Evolutionary conservation across 2,888 invertebrate species (phyloP).

Genomic region (Microdon myrmicae): DNA sequence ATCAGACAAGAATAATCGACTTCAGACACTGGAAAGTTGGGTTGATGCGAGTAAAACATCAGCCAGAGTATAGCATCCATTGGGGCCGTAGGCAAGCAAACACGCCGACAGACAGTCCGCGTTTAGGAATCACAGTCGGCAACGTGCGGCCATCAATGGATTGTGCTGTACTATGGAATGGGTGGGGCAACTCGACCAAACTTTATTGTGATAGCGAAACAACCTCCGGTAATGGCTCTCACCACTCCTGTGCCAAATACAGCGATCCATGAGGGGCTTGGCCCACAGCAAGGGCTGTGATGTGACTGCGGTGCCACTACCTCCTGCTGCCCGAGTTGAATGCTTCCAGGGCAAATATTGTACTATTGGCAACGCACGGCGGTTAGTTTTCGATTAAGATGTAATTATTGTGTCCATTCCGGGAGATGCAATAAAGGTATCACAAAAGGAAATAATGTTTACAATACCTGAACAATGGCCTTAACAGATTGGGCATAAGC

Average conservation of each 20-base stretch:
- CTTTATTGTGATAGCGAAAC: slow-evolving; percentile 21
- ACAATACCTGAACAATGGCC: slow-evolving; percentile 36
- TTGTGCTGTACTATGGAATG: slow-evolving; percentile 25
- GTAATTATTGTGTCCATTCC: slow-evolving; percentile 48
- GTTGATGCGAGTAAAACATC: no score
- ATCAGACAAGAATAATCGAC: no score
- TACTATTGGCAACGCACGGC: slow-evolving; percentile 37
- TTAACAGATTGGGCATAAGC: slow-evolving; percentile 48
- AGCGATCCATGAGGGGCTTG: background rate
- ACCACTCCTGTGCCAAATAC: slow-evolving; percentile 8
- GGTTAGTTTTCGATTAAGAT: slow-evolving; percentile 50
- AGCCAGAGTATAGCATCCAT: no score
- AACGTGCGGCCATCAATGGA: slow-evolving; percentile 37
- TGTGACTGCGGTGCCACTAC: slow-evolving; percentile 11
- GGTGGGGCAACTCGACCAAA: slow-evolving; percentile 17
- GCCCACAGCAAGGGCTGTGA: background rate
- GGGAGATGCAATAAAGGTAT: slow-evolving; percentile 15
- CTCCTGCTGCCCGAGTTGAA: slow-evolving; percentile 14
- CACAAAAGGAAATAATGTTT: slow-evolving; percentile 28
- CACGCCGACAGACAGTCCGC: slow-evolving; percentile 11
- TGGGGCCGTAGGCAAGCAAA: slow-evolving; percentile 36
- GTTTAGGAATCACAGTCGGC: slow-evolving; percentile 24
- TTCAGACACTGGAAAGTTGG: no score
- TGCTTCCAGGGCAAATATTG: slow-evolving; percentile 19
- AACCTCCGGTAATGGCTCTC: slow-evolving; percentile 15